Evolutionary conservation across 2,113 vertebrate species (phyloP), one percentile per base, ranked within the genome.

Genomic region (Alligator sinensis): DNA sequence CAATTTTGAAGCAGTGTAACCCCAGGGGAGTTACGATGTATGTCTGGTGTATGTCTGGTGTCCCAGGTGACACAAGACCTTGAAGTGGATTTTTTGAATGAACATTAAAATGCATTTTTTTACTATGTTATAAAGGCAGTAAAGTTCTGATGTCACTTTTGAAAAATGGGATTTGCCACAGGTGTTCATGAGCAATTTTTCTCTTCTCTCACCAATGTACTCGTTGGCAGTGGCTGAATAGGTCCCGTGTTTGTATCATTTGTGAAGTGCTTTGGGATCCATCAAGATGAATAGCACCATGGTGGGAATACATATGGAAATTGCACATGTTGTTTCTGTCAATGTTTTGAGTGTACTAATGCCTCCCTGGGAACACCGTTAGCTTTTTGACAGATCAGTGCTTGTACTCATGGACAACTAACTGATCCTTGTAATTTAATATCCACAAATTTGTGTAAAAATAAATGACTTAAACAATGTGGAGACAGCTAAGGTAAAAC

Each of bases 321-420:
- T 64, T 9, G 25, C n/a, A 63, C 27, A 22, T 75, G 24, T 18
- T 62, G 47, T 62, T 11, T 6, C 22, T 81, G 22, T 17, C 59
- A 60, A 54, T 61, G 22, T 88, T 80, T 28, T 61, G 16, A 34
- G 13, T 30, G n/a, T n/a, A 21, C 58, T 81, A 58, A 28, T 34
- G 22, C 34, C 77, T 84, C 58, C 3, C 18, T 82, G n/a, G 14
- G 74, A 90, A 64, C 63, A 34, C 6, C 16, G 0, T 11, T 17
- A 84, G 13, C 0, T 0, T 90, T 11, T 70, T 79, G 30, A 6
- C 9, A 82, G 92, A 7, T 61, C 74, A 68, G 1, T 28, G 11
- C 78, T 92, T 63, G 70, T 66, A 61, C 38, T 64, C n/a, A 79
- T 57, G 74, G 84, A 30, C 12, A 77, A 55, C 5, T 82, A 82